These are phyloP conservation scores for Ceratina calcarata DNA, from an alignment of 1,140 invertebrate genomes.

Conservation along the genomic window DNA sequence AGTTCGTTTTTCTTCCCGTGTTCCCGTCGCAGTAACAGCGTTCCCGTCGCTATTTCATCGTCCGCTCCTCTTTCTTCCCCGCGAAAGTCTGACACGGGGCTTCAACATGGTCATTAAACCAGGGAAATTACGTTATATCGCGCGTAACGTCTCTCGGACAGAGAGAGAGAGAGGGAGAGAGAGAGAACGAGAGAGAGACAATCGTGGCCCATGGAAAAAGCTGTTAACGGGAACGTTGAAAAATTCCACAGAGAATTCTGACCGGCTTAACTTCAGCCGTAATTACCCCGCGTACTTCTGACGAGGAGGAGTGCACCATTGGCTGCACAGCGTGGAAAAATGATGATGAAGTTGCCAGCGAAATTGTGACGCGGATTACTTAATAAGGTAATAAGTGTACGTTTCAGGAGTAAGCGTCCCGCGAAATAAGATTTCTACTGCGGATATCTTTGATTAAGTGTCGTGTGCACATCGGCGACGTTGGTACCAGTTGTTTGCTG, in stretches of 20 bases:
- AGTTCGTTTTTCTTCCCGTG: constrained; percentile 43
- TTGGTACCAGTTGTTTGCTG: no score
- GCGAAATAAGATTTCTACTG: not conserved
- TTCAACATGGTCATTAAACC: constrained; percentile 61
- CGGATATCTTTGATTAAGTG: no score
- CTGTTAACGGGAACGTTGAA: constrained; percentile 42
- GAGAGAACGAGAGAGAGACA: constrained; percentile 24
- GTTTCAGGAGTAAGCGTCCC: not conserved
- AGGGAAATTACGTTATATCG: constrained; percentile 60
- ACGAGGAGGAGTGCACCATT: not conserved
- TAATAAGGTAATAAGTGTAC: not conserved
- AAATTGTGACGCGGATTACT: not conserved
- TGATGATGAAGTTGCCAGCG: not conserved
- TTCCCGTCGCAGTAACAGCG: not conserved
- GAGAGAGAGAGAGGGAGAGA: not conserved
- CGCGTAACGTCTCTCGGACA: constrained; percentile 44
- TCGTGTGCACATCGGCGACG: no score
- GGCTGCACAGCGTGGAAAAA: not conserved
- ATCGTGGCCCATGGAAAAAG: constrained; percentile 45
- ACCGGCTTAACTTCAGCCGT: not conserved
- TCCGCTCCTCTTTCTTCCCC: constrained; percentile 17
- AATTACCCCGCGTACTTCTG: not conserved
- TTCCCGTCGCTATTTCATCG: constrained; percentile 46
- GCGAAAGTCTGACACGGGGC: constrained; percentile 20
- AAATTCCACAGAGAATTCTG: constrained; percentile 46